These are phyloP conservation scores for Sterrhoptilus dennistouni DNA, from an alignment of 2,113 vertebrate species.

Conservation along the genomic window DNA sequence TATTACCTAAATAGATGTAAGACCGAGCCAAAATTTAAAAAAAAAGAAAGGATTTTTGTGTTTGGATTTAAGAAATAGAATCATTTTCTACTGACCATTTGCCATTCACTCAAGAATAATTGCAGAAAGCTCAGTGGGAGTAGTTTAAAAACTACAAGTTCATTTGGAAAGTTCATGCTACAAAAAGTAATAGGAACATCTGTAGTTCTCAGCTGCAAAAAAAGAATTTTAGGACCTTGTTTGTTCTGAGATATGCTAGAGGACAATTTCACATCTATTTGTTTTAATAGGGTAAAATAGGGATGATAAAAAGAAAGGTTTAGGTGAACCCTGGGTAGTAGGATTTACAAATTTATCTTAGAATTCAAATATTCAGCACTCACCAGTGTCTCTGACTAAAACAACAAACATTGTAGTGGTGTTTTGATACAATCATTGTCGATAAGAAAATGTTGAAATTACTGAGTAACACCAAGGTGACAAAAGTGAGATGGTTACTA, in stretches of 20 bases:
- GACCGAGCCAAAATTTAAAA: neutral
- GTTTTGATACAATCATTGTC: neutral
- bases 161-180: neutral
- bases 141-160: neutral
- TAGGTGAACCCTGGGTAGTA: neutral
- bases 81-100: fast-evolving
- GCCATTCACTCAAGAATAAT: neutral
- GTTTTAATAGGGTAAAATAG: neutral
- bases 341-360: neutral
- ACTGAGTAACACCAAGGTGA: neutral
- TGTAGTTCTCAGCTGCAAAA: neutral
- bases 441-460: neutral
- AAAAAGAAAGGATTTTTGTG: neutral
- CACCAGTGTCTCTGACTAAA: neutral
- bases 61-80: neutral
- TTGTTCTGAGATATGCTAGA: neutral
- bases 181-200: neutral
- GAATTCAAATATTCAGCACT: neutral
- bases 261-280: neutral
- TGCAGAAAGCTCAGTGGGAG: neutral
- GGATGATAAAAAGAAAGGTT: neutral
- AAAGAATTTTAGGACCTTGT: neutral
- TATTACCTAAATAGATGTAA: neutral
- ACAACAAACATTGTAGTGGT: fast-evolving
- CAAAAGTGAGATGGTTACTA: neutral